phyloP scores from a whole-genome alignment of 64 coral and sea anemone genomes.

The Platygyra sinensis region DNA sequence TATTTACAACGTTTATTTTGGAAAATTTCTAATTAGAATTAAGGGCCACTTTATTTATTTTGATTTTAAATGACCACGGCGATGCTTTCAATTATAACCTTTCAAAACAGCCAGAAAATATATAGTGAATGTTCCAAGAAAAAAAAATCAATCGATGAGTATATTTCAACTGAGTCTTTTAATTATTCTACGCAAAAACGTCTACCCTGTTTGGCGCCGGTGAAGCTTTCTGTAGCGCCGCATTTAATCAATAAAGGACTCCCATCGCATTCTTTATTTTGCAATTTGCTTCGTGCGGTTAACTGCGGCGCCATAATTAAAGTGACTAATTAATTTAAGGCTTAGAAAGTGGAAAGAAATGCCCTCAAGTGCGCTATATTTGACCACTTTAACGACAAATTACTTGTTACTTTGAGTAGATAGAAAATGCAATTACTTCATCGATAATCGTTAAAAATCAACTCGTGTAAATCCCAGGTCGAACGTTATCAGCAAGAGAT shows the following conservation, averaged over 20 bases:
- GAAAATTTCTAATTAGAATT: too few species aligned
- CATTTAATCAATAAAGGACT: background rate
- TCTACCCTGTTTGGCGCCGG: background rate
- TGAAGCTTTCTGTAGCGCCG: background rate
- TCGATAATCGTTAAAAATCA: background rate
- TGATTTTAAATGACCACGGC: too few species aligned
- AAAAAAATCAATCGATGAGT: too few species aligned
- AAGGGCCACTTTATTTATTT: too few species aligned
- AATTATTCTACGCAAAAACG: too few species aligned
- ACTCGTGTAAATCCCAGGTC: background rate
- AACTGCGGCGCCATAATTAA: background rate
- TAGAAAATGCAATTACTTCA: background rate
- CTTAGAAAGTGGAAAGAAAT: background rate
- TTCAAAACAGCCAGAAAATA: too few species aligned
- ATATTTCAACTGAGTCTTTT: too few species aligned
- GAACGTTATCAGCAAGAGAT: background rate
- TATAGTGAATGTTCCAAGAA: too few species aligned
- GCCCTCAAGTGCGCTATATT: background rate
- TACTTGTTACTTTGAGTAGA: too few species aligned
- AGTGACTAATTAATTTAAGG: background rate
- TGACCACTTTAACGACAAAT: background rate
- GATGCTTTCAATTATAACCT: too few species aligned
- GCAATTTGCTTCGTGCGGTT: conserved; percentile 1
- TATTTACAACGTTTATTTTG: too few species aligned
- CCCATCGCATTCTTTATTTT: background rate